Conservation (phyloP, 2,113 vertebrate genomes). For the Cavia aperea region DNA sequence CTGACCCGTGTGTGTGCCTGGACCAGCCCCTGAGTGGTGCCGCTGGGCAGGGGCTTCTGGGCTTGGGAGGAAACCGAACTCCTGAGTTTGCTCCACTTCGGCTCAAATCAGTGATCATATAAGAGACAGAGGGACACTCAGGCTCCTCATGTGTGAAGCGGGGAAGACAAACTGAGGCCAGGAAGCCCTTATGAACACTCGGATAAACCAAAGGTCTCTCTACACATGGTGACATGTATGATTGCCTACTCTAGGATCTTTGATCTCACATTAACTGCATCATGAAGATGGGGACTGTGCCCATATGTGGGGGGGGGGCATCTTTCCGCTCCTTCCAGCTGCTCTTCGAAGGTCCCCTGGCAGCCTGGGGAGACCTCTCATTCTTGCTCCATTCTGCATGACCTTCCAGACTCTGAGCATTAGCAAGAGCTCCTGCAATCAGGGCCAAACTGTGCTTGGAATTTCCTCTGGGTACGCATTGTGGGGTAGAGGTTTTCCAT, state of each 20-base stretch:
- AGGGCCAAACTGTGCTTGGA: not conserved
- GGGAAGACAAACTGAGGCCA: not conserved
- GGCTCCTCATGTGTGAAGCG: no score
- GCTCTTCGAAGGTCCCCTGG: not conserved
- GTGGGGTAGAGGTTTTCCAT: not conserved
- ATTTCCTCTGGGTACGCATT: not conserved
- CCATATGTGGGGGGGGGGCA: rapidly evolving
- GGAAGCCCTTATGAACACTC: not conserved
- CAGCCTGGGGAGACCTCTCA: no score
- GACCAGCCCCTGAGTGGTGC: rapidly evolving
- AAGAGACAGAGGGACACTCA: not conserved
- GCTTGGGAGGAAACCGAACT: not conserved
- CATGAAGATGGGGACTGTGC: not conserved
- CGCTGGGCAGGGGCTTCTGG: rapidly evolving
- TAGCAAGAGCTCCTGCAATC: rapidly evolving
- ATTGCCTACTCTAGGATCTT: not conserved
- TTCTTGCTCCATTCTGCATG: rapidly evolving
- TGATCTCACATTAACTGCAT: not conserved
- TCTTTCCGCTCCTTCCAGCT: no score
- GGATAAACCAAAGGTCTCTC: no score
- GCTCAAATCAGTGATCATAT: not conserved
- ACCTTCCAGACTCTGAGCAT: not conserved
- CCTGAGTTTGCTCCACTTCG: not conserved
- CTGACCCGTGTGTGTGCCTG: not conserved
- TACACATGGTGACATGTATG: no score